These are phyloP conservation scores for Leptoteleia sp. DNA, from an alignment of 1,140 invertebrate species.

Conservation along the genomic window DNA sequence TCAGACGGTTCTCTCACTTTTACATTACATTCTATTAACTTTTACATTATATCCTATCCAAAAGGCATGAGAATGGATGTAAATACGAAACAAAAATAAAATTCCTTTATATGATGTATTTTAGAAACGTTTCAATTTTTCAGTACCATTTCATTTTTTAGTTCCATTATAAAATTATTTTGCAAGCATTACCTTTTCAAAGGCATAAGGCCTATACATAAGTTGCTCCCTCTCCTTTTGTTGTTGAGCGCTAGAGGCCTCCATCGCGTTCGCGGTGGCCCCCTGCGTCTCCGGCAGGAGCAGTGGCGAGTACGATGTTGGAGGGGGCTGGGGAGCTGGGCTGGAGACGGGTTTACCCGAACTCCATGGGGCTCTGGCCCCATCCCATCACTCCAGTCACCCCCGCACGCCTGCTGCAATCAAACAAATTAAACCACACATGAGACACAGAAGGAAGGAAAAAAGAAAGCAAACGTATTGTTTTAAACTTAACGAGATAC, in stretches of 20 bases:
- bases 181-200: conserved; percentile 75
- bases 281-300: conserved; percentile 79
- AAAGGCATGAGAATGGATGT: too few species aligned
- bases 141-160: too few species aligned
- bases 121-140: too few species aligned
- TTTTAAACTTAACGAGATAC: too few species aligned
- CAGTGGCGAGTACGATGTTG: conserved; percentile 79
- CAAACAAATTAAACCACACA: conserved; percentile 16
- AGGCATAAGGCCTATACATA: conserved; percentile 80
- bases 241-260: conserved; percentile 79
- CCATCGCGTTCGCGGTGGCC: conserved; percentile 80
- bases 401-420: conserved; percentile 79
- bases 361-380: conserved; percentile 82
- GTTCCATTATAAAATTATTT: too few species aligned
- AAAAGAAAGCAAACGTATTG: too few species aligned
- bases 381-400: conserved; percentile 82
- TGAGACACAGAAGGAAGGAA: too few species aligned
- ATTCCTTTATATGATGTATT: too few species aligned
- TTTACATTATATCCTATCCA: too few species aligned
- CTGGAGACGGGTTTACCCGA: conserved; percentile 81
- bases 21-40: too few species aligned
- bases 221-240: conserved; percentile 79
- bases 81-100: too few species aligned
- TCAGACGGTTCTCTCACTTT: too few species aligned
- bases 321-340: conserved; percentile 81